Evolutionary conservation across 2,888 invertebrate species (phyloP).

Genomic region (Gerris lacustris): DNA sequence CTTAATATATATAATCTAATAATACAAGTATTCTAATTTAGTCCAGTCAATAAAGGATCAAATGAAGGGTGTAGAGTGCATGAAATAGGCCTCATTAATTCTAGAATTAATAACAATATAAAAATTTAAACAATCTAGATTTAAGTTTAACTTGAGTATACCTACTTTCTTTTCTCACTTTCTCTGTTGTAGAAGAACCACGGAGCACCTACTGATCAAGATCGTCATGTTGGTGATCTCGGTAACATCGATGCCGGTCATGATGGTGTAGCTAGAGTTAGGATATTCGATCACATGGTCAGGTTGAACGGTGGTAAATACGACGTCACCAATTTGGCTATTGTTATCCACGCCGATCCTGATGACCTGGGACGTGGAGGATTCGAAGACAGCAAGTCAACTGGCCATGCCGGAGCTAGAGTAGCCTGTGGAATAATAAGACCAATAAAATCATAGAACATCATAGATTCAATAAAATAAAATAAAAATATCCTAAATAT

Average conservation of each 20-base stretch:
- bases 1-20: too few species aligned
- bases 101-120: too few species aligned
- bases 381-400: conserved; percentile 57
- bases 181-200: conserved; percentile 48
- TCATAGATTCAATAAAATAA: too few species aligned
- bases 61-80: too few species aligned
- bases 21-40: too few species aligned
- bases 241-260: conserved; percentile 62
- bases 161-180: neutral
- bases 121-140: too few species aligned
- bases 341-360: conserved; percentile 59
- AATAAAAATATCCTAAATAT: too few species aligned
- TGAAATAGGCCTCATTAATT: too few species aligned
- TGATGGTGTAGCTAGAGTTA: conserved; percentile 45
- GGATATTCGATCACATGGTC: conserved; percentile 51
- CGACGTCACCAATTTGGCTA: conserved; percentile 58
- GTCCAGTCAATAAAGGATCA: too few species aligned
- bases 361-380: conserved; percentile 68
- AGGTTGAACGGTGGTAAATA: conserved; percentile 47
- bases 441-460: neutral
- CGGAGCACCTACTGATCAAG: conserved; percentile 54
- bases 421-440: conserved; percentile 66
- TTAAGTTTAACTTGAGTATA: too few species aligned
- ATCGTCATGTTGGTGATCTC: conserved; percentile 73
- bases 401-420: conserved; percentile 72